phyloP scores from a whole-genome alignment of 2,797 vertebrate genomes.

The Pseudotriccus pelzelni region DNA sequence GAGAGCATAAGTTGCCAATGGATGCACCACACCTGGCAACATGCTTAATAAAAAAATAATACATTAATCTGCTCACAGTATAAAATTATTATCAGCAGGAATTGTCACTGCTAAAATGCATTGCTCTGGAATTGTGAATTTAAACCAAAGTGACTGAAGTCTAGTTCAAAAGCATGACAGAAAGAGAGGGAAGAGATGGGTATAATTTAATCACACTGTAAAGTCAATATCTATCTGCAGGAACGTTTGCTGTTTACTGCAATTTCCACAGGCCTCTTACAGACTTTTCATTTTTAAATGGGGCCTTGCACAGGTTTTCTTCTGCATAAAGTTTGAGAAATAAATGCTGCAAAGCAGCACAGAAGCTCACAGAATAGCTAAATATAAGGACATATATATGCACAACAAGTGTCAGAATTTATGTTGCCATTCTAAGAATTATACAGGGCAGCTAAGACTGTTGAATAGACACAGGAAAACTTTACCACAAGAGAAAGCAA shows the following conservation, averaged over 20 bases:
- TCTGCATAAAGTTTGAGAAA: background rate
- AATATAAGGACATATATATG: background rate
- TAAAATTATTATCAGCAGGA: background rate
- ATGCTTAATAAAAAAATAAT: background rate
- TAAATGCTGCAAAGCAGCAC: background rate
- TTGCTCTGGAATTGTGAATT: background rate
- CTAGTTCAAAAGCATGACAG: background rate
- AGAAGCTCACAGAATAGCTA: background rate
- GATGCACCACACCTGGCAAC: background rate
- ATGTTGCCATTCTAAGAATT: background rate
- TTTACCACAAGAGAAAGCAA: background rate
- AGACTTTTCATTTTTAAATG: background rate
- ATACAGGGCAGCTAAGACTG: background rate
- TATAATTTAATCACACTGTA: background rate
- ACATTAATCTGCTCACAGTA: background rate
- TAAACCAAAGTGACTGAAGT: background rate
- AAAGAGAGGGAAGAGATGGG: background rate
- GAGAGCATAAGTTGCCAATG: background rate
- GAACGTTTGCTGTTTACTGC: slow-evolving; percentile 31
- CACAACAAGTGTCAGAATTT: background rate
- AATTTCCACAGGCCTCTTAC: background rate
- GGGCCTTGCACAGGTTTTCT: slow-evolving; percentile 6
- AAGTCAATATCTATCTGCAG: background rate
- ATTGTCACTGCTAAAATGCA: background rate
- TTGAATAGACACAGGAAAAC: background rate